Base-by-base conservation (phyloP, 1,140 invertebrate genomes). In the Papilio machaon region DNA sequence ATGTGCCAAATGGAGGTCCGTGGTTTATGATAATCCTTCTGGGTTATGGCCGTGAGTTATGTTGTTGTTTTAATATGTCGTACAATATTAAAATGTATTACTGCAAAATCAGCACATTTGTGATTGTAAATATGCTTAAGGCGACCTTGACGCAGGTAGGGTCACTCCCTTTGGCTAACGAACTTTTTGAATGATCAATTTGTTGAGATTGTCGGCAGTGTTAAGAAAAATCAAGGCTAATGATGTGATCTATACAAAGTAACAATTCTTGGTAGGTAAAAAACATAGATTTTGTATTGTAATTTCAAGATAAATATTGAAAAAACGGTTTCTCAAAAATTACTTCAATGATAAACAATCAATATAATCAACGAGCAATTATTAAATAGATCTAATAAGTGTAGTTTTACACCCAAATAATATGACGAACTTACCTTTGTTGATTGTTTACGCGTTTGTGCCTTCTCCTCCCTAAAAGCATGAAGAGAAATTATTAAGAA, bases 121-220 rank as follows among this genome's bases (percentile, higher is more conserved):
- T 23, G 11, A 23, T 47, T 75, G 43, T 75, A 89, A 85, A 83
- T 70, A 58, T 86, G 73, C 17, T 86, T 10, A 30, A 64, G 23
- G 60, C 30, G 10, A 64, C 60, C 60, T 64, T 64, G 60, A 23
- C 3, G 23, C 60, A 30, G 60, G 60, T 64, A 64, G 23, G 1
- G 19, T 30, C 23, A 15, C 23, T n/a, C n/a, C 60, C 60, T 64
- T 64, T 64, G 60, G 19, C 60, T 64, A 64, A 64, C 30, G 60
- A 64, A 23, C 60, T 23, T 64, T 10, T 58, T 58, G 54, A 23
- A 64, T 64, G 60, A 30, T 64, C 54, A 58, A 17, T 64, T 64
- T 2, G 10, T 30, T 35, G 19, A 64, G 60, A 30, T 64, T 64
- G 10, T 30, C 23, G 23, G 30, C 19, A 30, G 7, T 19, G 15